Base-by-base conservation (phyloP, 1,140 invertebrate genomes). In the Diachasma alloeum region DNA sequence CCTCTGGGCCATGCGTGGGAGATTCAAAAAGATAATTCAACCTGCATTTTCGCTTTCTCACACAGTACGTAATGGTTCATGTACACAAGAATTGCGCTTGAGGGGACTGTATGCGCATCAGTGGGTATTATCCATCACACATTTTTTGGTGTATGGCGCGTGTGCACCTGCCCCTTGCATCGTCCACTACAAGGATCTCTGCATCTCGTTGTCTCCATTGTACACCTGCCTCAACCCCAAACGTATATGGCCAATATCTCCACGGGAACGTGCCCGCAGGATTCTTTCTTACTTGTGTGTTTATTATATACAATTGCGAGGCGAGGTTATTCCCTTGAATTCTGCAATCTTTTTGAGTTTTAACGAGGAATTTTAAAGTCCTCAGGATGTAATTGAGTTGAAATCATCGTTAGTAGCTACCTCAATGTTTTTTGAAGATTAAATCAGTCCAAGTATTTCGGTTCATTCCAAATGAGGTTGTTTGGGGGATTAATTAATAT, bases 191-290 rank as follows among this genome's bases (percentile, higher is more conserved):
- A 26, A 19, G 19, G 4, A 63, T 63, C 24, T 63, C 24, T 63
- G 59, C 59, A 63, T 63, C 59, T 63, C 59, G 59, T 63, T 63
- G 59, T 63, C 22, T 63, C 59, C 59, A 63, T 63, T 63, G 22
- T 63, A 63, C 59, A 63, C 59, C 59, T 63, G 59, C 59, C 59
- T 11, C 59, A 63, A 63, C 59, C 24, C 59, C 59, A 63, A 22
- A 63, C 13, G 48, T 56, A 24, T 26, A 63, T 11, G 24, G 22
- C 8, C 59, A 63, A 63, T 63, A 63, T 63, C 5, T 63, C 22
- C 22, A 24, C 22, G 24, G 13, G 24, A 63, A 63, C 22, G 24
- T 63, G 22, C 59, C 59, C 24, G 4, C 2, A 24, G 22, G 19
- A 63, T 63, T 26, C 22, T 63, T 31, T 63, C 22, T 63, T 26